Percentiles rank a stretch among this genome's conserved stretches.
Evolutionary conservation across 2,888 invertebrate genomes (phyloP).

Genomic region (Macrophya alboannulata): DNA sequence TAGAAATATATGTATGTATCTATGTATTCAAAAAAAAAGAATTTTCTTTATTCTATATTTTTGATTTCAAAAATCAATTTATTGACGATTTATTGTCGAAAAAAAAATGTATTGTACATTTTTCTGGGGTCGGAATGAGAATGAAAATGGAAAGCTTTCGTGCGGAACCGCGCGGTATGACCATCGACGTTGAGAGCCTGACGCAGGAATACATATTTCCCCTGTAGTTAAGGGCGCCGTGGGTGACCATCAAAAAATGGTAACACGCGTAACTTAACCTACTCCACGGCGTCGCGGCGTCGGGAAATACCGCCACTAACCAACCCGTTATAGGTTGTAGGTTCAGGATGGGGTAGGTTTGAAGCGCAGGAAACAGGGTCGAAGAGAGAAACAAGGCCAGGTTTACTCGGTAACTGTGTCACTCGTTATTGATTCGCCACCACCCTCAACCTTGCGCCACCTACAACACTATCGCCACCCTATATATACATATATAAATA

Average conservation of each 20-base stretch:
- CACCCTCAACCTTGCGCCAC: slow-evolving; percentile 58
- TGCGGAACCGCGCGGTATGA: not conserved
- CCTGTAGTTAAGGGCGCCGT: not conserved
- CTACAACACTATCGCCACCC: slow-evolving; percentile 39
- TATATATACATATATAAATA: not conserved
- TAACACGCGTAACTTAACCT: slow-evolving; percentile 43
- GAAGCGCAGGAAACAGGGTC: slow-evolving; percentile 71
- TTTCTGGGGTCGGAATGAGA: too few species aligned
- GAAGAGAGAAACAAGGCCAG: slow-evolving; percentile 76
- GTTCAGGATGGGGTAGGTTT: slow-evolving; percentile 60
- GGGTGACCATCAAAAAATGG: slow-evolving; percentile 14
- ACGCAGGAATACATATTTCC: not conserved
- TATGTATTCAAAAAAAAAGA: too few species aligned
- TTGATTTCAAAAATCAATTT: too few species aligned
- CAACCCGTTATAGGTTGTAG: not conserved
- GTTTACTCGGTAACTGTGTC: slow-evolving; percentile 80
- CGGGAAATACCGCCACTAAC: not conserved
- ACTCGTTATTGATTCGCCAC: slow-evolving; percentile 74
- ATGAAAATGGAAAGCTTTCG: not conserved
- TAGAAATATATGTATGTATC: too few species aligned
- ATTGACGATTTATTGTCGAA: too few species aligned
- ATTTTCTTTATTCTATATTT: too few species aligned
- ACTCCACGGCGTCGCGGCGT: slow-evolving; percentile 29
- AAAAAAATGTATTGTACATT: too few species aligned
- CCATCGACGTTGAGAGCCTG: slow-evolving; percentile 3